phyloP scores from a whole-genome alignment of 2,797 vertebrate genomes.

The Denticeps clupeoides region DNA sequence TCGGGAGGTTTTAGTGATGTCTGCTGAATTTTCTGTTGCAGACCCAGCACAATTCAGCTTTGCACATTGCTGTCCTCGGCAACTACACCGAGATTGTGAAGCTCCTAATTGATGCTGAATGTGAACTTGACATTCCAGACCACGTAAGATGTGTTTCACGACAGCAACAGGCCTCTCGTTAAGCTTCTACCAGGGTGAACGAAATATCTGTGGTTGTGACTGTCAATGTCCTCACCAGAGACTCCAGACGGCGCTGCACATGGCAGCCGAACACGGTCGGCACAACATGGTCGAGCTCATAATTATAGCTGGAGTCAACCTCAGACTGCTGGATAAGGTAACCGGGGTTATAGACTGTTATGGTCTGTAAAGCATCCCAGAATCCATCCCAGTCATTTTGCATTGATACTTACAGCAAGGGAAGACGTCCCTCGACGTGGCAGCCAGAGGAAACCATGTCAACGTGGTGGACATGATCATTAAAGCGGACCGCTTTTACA shows the following conservation, averaged over 20 bases:
- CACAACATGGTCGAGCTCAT: conserved; percentile 78
- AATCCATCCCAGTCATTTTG: background rate
- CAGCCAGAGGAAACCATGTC: conserved; percentile 73
- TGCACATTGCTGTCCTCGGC: conserved; percentile 63
- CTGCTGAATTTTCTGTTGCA: conserved; percentile 19
- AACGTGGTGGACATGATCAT: conserved; percentile 83
- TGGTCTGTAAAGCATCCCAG: no score
- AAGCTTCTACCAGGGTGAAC: no score
- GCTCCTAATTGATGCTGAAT: conserved; percentile 60
- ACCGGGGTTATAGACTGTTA: background rate
- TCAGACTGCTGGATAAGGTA: conserved; percentile 77
- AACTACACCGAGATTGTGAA: conserved; percentile 61
- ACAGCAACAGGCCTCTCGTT: no score
- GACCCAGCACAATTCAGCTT: conserved; percentile 63
- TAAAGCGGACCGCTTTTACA: conserved; percentile 82
- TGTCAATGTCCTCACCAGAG: conserved; percentile 50
- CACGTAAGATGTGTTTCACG: conserved; percentile 53
- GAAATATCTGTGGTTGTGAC: no score
- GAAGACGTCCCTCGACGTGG: conserved; percentile 75
- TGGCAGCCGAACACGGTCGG: conserved; percentile 68
- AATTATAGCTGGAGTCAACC: conserved; percentile 68
- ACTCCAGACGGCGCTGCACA: conserved; percentile 74
- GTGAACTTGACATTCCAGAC: conserved; percentile 71
- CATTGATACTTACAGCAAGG: conserved; percentile 59
- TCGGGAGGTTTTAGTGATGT: background rate